A percentile compares a stretch with the other conserved stretches of the same genome.
Evolutionary conservation across 1,140 invertebrate species (phyloP).

Genomic region (Wasmannia auropunctata): DNA sequence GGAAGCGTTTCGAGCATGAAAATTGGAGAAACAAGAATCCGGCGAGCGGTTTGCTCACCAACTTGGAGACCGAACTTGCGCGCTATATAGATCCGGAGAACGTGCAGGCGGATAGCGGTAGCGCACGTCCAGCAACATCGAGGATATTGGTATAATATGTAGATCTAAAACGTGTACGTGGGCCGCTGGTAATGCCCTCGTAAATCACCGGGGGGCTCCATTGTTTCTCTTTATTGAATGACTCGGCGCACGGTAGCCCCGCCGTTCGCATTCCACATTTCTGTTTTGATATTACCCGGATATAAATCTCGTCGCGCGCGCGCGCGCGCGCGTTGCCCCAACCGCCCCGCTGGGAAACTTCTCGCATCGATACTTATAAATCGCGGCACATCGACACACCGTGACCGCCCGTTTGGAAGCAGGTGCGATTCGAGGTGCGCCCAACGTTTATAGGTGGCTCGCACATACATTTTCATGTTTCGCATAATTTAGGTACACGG

Average conservation of each 20-base stretch:
- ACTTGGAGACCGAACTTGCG: not conserved
- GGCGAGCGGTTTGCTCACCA: not conserved
- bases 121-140: constrained; percentile 64
- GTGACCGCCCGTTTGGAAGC: constrained; percentile 5
- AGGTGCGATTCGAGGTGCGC: constrained; percentile 52
- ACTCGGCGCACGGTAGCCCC: constrained; percentile 65
- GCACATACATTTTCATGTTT: constrained; percentile 8
- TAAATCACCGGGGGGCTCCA: constrained; percentile 73
- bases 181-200: constrained; percentile 74
- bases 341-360: constrained; percentile 46
- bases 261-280: constrained; percentile 67
- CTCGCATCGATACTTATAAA: constrained; percentile 58
- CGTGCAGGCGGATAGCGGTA: constrained; percentile 66
- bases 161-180: constrained; percentile 73
- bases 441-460: constrained; percentile 2
- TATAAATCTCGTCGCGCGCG: constrained; percentile 55
- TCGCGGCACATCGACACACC: constrained; percentile 16
- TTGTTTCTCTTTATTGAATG: constrained; percentile 77
- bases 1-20: not conserved
- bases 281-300: constrained; percentile 65
- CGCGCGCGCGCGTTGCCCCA: too few relatives aligned
- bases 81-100: constrained; percentile 18
- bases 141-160: constrained; percentile 76
- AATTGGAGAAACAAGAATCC: not conserved
- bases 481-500: constrained; percentile 38